A percentile compares a stretch with the other conserved stretches of the same genome.
Evolutionary conservation across 2,113 vertebrate species (phyloP).

Genomic region (Herpetotheres cachinnans): DNA sequence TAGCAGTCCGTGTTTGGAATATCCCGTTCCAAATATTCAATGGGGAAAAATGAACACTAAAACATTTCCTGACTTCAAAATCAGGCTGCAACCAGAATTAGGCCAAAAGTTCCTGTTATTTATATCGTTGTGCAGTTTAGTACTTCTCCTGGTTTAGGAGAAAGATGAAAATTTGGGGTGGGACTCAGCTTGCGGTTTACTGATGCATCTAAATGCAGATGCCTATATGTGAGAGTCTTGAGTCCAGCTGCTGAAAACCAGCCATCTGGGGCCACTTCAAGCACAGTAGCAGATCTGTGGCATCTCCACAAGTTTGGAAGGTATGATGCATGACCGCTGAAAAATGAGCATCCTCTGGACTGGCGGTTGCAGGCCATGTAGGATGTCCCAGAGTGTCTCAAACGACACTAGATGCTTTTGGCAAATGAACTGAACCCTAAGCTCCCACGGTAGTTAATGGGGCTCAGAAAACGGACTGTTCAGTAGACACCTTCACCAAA

Average conservation of each 20-base stretch:
- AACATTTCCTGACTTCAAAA: not conserved
- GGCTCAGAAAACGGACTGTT: not conserved
- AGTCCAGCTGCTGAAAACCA: not conserved
- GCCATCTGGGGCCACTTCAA: not conserved
- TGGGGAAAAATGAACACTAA: not conserved
- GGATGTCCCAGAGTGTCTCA: not conserved
- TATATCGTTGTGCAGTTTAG: not conserved
- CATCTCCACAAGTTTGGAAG: not conserved
- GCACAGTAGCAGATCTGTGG: not conserved
- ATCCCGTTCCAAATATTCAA: not conserved
- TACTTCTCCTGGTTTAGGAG: not conserved
- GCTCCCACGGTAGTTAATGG: not conserved
- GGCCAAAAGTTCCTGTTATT: not conserved
- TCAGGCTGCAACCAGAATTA: not conserved
- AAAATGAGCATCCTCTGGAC: not conserved
- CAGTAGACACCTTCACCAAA: not conserved
- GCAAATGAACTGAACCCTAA: not conserved
- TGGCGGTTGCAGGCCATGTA: accelerated
- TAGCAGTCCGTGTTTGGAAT: not conserved
- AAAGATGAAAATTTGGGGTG: not conserved
- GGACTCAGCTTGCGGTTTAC: not conserved
- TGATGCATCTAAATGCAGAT: not conserved
- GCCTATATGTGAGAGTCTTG: not conserved
- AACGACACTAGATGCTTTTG: not conserved
- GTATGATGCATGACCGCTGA: too few relatives aligned